phyloP scores from a whole-genome alignment of 1,140 invertebrate species.

The Scylla paramamosain region DNA sequence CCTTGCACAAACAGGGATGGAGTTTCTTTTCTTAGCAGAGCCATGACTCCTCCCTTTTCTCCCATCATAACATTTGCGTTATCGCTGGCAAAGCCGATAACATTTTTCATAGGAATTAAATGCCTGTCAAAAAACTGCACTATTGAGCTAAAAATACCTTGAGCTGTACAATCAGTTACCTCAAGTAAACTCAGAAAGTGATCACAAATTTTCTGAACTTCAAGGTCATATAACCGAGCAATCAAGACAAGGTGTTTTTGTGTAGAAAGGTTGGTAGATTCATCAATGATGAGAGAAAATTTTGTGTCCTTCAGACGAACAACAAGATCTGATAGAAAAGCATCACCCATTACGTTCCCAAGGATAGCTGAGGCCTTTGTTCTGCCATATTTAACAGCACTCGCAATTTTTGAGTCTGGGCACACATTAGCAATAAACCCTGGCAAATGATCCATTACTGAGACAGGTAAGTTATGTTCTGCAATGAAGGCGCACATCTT shows the following conservation, averaged over 20 bases:
- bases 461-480: not conserved
- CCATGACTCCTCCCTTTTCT: conserved; percentile 51
- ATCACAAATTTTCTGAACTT: conserved; percentile 37
- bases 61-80: conserved; percentile 72
- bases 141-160: conserved; percentile 61
- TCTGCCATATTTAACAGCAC: conserved; percentile 29
- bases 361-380: not conserved
- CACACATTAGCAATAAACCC: not conserved
- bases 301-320: not conserved
- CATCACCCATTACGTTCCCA: conserved; percentile 37
- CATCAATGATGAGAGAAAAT: not conserved
- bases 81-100: conserved; percentile 72
- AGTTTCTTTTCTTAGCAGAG: conserved; percentile 56
- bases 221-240: not conserved
- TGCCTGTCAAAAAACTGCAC: conserved; percentile 56
- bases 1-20: conserved; percentile 62
- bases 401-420: conserved; percentile 9
- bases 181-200: not conserved
- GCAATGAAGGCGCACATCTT: not conserved
- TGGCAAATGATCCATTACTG: not conserved
- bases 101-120: conserved; percentile 71
- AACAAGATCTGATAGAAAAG: conserved; percentile 32
- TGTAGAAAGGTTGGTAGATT: not conserved
- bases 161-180: conserved; percentile 64
- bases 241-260: not conserved